Conservation (phyloP, 37 sponge, comb jelly and placozoan species). For the Cladorhizidae sp. region DNA sequence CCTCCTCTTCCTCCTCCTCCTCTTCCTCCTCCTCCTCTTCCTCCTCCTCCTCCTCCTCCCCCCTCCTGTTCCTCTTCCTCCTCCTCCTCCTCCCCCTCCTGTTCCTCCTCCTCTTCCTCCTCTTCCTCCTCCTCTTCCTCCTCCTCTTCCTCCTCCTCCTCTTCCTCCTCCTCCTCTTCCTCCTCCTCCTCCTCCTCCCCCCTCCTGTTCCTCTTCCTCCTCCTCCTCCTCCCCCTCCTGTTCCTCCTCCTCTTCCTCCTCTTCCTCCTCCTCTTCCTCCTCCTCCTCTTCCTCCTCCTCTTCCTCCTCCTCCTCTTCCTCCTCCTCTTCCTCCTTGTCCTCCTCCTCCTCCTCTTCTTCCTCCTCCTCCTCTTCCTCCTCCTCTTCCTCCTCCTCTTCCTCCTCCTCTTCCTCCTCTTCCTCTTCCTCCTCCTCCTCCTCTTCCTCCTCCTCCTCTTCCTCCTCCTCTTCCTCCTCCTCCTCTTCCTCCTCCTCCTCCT, state of each 20-base stretch:
- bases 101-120: background rate
- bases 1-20: background rate
- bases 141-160: background rate
- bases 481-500: background rate
- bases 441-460: constrained; percentile 2
- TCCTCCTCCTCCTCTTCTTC: too few species aligned
- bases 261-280: too few species aligned
- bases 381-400: too few species aligned
- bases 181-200: background rate
- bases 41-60: background rate
- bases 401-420: too few species aligned
- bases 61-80: background rate
- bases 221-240: background rate
- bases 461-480: background rate
- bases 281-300: too few species aligned
- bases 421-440: too few species aligned
- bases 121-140: background rate
- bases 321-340: too few species aligned
- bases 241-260: too few species aligned
- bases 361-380: too few species aligned
- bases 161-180: background rate
- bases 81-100: background rate
- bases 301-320: too few species aligned
- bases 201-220: background rate
- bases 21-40: constrained; percentile 4